Conservation (phyloP, 2,113 vertebrate genomes). For the Acanthochromis polyacanthus region DNA sequence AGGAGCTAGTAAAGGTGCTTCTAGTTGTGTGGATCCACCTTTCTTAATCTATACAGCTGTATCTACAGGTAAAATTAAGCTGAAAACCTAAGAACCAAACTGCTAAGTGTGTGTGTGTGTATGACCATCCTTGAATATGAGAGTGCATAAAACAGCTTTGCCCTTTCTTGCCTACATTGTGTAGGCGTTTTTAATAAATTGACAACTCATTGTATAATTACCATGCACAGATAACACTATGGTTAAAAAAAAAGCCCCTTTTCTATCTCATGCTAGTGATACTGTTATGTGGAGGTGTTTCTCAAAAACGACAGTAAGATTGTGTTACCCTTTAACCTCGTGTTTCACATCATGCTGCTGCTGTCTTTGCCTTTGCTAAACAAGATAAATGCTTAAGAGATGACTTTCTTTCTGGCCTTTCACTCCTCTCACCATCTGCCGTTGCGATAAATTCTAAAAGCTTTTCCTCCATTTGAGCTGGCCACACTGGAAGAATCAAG, state of each 20-base stretch:
- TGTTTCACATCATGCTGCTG: constrained; percentile 1
- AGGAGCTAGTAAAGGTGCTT: neutral
- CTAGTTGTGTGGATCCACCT: neutral
- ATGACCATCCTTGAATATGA: neutral
- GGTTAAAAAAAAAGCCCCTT: neutral
- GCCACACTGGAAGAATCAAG: constrained; percentile 4
- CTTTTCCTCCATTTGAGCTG: constrained; percentile 26
- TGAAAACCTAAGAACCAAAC: neutral
- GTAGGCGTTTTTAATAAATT: too few species aligned
- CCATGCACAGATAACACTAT: neutral
- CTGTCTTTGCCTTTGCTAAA: constrained; percentile 20
- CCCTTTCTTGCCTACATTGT: too few species aligned
- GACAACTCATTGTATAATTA: too few species aligned
- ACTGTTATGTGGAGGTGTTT: neutral
- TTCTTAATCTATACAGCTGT: neutral
- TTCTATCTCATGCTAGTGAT: neutral
- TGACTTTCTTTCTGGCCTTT: constrained; percentile 29
- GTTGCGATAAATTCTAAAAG: constrained; percentile 35
- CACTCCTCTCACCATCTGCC: constrained; percentile 18
- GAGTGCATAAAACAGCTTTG: neutral
- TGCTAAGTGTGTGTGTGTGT: neutral
- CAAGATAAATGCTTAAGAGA: constrained; percentile 43
- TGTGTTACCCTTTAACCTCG: constrained; percentile 16
- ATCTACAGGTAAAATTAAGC: neutral
- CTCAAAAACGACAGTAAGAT: constrained; percentile 2